Base-by-base conservation (phyloP, 92 coral and sea anemone species). In the Phenganax stokvisi region DNA sequence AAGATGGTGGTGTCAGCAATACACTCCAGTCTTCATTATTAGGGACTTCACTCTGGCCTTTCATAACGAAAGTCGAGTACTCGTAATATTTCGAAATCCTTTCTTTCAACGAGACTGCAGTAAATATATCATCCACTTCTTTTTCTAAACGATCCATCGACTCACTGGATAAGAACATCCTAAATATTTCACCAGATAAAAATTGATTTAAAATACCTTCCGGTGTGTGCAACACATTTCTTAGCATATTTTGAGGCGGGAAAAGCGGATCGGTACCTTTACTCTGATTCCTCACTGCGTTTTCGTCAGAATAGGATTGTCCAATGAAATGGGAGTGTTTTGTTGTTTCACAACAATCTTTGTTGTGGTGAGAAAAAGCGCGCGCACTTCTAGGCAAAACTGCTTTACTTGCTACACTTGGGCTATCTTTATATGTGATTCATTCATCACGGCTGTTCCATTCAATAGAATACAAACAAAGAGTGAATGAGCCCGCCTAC, bases 391-490 rank as follows among this genome's bases (percentile, higher is more conserved):
- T 12, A 63, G 83, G 3, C 54, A 55, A 62, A 74, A 63, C 83
- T 79, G 62, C 47, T n/a, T 17, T 52, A 10, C 70, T 15, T 25
- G 64, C 30, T 15, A 29, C 61, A 57, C 67, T 53, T 54, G 13
- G 27, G 56, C 57, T 15, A 8, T 37, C 17, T 69, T 59, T 79
- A 62, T 79, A 79, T 25, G 51, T n/a, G 47, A 54, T 79, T 63
- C 74, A 79, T 79, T 79, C 59, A 56, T 30, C 73, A 20, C 47
- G 47, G 47, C 47, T 37, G 47, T 52, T 54, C 51, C 37, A 79
- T 79, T 79, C 74, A 79, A 60, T 47, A 54, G 51, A 20, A n/a
- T 59, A 61, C 69, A 79, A 79, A 79, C 83, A 79, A 79, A 79
- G 83, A 62, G 6, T 12, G 71, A 52, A 47, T 16, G 83, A 47